Conservation (phyloP, 30 jellyfish, hydroid and myxozoan species). For the Hydractinia echinata region DNA sequence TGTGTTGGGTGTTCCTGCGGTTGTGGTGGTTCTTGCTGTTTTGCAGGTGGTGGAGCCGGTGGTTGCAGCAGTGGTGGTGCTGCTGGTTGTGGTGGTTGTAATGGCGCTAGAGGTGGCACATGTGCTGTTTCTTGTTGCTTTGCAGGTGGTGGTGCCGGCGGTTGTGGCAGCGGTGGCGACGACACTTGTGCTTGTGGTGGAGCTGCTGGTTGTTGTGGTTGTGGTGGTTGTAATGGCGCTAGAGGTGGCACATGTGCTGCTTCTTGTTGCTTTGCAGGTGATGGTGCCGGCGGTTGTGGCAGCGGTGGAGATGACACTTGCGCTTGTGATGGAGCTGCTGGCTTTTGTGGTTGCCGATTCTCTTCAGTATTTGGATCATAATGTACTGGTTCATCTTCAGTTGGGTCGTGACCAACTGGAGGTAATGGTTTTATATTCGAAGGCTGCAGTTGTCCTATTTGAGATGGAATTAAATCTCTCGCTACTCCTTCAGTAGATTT, state of each 20-base stretch:
- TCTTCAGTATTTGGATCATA: not conserved
- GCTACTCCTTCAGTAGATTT: not conserved
- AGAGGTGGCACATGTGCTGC: not conserved
- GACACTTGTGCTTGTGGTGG: not conserved
- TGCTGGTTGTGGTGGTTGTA: not conserved
- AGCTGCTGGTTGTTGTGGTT: not conserved
- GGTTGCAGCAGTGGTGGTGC: not conserved
- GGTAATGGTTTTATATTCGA: slow-evolving; percentile 38
- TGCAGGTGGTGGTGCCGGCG: not conserved
- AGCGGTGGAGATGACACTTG: not conserved
- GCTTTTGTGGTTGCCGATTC: not conserved
- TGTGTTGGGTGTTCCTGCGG: too few species aligned
- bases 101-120: too few species aligned
- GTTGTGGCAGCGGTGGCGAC: not conserved
- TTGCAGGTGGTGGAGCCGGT: too few species aligned
- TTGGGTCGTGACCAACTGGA: slow-evolving; percentile 47
- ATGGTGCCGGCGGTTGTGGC: not conserved
- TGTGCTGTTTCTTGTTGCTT: not conserved
- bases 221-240: not conserved
- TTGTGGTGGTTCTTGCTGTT: too few species aligned
- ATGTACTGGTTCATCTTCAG: not conserved
- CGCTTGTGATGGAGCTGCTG: not conserved
- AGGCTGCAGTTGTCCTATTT: slow-evolving; percentile 35
- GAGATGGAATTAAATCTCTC: slow-evolving; percentile 32
- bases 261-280: not conserved